Conservation (phyloP, 2,113 vertebrate genomes). For the Caranx ignobilis region DNA sequence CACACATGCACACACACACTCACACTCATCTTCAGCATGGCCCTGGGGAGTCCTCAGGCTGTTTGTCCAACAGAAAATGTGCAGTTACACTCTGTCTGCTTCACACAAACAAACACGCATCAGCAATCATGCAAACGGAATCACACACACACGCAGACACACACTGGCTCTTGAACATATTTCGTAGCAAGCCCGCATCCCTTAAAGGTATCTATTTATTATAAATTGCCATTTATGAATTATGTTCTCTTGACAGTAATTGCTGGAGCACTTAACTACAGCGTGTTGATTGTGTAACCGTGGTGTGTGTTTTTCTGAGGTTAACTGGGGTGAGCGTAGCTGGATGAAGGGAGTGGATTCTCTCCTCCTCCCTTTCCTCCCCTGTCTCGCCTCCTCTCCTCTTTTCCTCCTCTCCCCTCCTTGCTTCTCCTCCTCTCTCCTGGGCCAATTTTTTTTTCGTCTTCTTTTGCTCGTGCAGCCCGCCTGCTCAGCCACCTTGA, state of each 20-base stretch:
- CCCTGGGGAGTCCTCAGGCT: constrained; percentile 72
- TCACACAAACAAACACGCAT: constrained; percentile 32
- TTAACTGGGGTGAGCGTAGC: constrained; percentile 72
- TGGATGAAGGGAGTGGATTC: constrained; percentile 59
- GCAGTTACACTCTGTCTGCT: constrained; percentile 34
- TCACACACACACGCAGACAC: constrained; percentile 2
- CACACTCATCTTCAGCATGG: constrained; percentile 38
- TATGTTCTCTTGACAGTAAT: constrained; percentile 27
- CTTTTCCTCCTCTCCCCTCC: neutral
- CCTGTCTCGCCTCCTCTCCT: constrained; percentile 15
- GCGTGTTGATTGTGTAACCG: constrained; percentile 36
- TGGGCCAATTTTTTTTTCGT: constrained; percentile 31
- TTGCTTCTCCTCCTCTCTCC: constrained; percentile 50
- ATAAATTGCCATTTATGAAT: constrained; percentile 31
- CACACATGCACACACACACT: neutral
- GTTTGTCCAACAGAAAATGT: constrained; percentile 74
- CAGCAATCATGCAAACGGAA: neutral
- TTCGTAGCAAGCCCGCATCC: neutral
- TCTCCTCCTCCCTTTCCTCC: constrained; percentile 51
- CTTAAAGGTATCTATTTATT: constrained; percentile 5
- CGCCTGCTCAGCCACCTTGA: constrained; percentile 74
- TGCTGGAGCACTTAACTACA: constrained; percentile 20
- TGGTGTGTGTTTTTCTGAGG: constrained; percentile 55
- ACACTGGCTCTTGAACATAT: neutral
- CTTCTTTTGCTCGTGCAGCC: constrained; percentile 33